Evolutionary conservation across 2,797 vertebrate species (phyloP).

Genomic region (Pseudopleuronectes americanus): DNA sequence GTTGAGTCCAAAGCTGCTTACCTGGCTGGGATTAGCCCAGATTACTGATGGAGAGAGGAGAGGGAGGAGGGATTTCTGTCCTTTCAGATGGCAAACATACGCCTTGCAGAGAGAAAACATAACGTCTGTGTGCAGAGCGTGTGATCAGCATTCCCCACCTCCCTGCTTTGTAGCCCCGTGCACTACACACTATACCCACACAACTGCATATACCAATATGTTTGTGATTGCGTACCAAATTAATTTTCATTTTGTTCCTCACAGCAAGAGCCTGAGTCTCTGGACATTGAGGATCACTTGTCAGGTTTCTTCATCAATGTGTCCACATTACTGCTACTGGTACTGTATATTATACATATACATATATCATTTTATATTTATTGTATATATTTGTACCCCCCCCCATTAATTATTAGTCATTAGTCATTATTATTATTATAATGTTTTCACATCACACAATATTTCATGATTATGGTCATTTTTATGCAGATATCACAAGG

Average conservation of each 20-base stretch:
- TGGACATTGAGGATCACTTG: constrained; percentile 92
- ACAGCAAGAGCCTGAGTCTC: constrained; percentile 85
- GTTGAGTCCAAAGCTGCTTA: constrained; percentile 82
- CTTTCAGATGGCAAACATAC: constrained; percentile 62
- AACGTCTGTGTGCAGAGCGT: constrained; percentile 34
- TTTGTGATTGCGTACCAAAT: neutral
- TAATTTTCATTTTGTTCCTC: constrained; percentile 25
- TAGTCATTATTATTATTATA: neutral
- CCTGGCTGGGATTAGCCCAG: constrained; percentile 82
- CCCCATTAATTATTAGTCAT: neutral
- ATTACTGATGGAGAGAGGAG: constrained; percentile 72
- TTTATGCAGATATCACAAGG: neutral
- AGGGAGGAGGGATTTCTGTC: constrained; percentile 63
- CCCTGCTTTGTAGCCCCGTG: neutral
- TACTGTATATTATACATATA: constrained; percentile 65
- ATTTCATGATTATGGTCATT: neutral
- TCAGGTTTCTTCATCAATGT: constrained; percentile 92
- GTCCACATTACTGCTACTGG: constrained; percentile 93
- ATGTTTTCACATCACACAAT: neutral
- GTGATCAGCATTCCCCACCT: constrained; percentile 25
- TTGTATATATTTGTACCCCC: too few relatives aligned
- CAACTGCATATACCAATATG: neutral
- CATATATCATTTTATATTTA: too few relatives aligned
- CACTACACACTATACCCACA: neutral
- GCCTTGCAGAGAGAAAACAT: constrained; percentile 51